Evolutionary conservation across 2,888 invertebrate species (phyloP), one percentile per base, ranked within the genome.

Genomic region (Volucella inanis): DNA sequence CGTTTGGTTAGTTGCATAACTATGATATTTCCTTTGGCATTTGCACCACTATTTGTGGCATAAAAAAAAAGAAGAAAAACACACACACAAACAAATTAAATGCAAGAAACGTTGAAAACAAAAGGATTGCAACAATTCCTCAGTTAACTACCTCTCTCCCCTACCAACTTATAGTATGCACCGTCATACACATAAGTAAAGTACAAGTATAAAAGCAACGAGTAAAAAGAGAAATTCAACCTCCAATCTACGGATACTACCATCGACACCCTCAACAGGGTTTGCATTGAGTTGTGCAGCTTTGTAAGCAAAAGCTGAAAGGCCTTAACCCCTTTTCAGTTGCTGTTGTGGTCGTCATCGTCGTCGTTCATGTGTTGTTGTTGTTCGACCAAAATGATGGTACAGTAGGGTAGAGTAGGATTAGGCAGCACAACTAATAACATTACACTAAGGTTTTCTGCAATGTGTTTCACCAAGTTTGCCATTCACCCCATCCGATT

Each of bases 251-350:
- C 31, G 31, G 31, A 31, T 47, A 43, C 18, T 18, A 22, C 43
- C 43, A 43, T 47, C 52, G 31, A 57, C 45, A 78, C 76, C 52
- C 68, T 75, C 57, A 70, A 65, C 57, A 41, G 50, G 45, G 15
- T 22, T 52, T 70, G 41, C 59, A 70, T 59, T 76, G 50, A 65
- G 45, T 22, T 64, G 10, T 61, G 22, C 39, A 31, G 65, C 43
- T 59, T 8, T 22, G 38, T 54, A 59, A 52, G 41, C 38, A 41
- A 50, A 81, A 70, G 70, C 65, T 45, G 45, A 18, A 54, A 81
- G 81, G 81, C 81, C 81, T 81, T 81, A 81, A 81, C 81, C 81
- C 76, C 59, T 57, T 81, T 81, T 72, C 22, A 31, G 31, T 31
- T 31, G 31, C 31, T 31, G 31, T 31, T 31, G 31, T 31, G 31